Evolutionary conservation across 1,140 invertebrate genomes (phyloP), one percentile per base, ranked within the genome.

Genomic region (Lepidurus arcticus): DNA sequence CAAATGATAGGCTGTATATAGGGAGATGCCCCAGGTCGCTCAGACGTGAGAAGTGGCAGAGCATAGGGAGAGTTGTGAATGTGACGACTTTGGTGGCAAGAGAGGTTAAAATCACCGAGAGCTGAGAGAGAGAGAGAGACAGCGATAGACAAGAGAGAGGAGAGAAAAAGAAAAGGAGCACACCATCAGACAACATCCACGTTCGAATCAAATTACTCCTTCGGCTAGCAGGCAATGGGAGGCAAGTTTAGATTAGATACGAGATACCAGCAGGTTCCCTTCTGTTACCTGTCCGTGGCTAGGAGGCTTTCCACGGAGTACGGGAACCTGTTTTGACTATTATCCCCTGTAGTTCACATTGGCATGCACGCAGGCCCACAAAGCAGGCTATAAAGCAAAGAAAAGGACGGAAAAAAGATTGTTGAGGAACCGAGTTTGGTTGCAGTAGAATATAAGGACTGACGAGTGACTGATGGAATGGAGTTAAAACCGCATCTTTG

Each of bases 241-340:
- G 53, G 53, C 21, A 65, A 21, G 53, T 34, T 65, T 65, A 65
- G 53, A n/a, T 65, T 65, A 65, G 53, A 65, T 65, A 65, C n/a
- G 53, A 65, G 53, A 65, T 65, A 65, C 53, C 1, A 65, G 53
- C 53, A 65, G 13, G 53, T 65, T 65, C 53, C 13, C 21, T 16
- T 16, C 16, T 21, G 16, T 65, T 65, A 65, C 53, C 53, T 65
- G 53, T 65, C 53, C 16, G 53, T 65, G 13, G 53, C 53, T 65
- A 65, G 53, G 53, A 65, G 53, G 53, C 53, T 65, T 65, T 65
- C 53, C 21, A 65, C 16, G 21, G 53, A 65, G n/a, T 65, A 65
- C 53, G 53, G 53, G 53, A 65, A 65, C 53, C 53, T 65, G 53
- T 65, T 65, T 65, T 21, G 53, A 65, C 53, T 65, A 65, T 65